phyloP scores from a whole-genome alignment of 2,113 vertebrate genomes.

The Barnardius zonarius region DNA sequence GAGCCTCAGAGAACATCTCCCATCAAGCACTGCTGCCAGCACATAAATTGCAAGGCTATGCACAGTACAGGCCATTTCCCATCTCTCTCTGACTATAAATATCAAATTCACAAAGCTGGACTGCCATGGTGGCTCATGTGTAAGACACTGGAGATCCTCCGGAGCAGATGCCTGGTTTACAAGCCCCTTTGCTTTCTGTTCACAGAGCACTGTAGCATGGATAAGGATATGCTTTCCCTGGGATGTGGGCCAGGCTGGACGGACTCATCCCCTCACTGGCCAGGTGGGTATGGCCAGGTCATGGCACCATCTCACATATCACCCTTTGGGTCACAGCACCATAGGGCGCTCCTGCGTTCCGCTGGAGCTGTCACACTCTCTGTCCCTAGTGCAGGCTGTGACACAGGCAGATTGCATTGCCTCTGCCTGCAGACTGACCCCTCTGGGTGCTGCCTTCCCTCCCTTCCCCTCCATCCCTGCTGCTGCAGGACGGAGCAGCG shows the following conservation, averaged over 20 bases:
- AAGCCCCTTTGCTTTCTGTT: not conserved
- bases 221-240: not conserved
- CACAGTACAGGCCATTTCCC: slow-evolving; percentile 61
- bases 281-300: not conserved
- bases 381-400: not conserved
- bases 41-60: slow-evolving; percentile 75
- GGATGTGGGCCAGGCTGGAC: not conserved
- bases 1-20: slow-evolving; percentile 70
- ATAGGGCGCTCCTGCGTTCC: accelerated
- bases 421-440: not conserved
- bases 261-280: not conserved
- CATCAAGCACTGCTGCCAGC: slow-evolving; percentile 70
- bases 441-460: not conserved
- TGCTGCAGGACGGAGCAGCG: not conserved
- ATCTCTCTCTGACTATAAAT: slow-evolving; percentile 60
- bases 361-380: not conserved
- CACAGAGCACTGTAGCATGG: not conserved
- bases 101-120: slow-evolving; percentile 46
- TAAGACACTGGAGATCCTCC: not conserved
- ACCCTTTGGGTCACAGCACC: not conserved
- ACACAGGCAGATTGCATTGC: not conserved
- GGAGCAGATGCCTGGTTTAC: not conserved
- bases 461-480: not conserved
- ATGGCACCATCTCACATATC: not conserved
- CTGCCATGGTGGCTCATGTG: slow-evolving; percentile 15